Base-by-base conservation (phyloP, 2,888 invertebrate species). In the Ophion obscuratus region DNA sequence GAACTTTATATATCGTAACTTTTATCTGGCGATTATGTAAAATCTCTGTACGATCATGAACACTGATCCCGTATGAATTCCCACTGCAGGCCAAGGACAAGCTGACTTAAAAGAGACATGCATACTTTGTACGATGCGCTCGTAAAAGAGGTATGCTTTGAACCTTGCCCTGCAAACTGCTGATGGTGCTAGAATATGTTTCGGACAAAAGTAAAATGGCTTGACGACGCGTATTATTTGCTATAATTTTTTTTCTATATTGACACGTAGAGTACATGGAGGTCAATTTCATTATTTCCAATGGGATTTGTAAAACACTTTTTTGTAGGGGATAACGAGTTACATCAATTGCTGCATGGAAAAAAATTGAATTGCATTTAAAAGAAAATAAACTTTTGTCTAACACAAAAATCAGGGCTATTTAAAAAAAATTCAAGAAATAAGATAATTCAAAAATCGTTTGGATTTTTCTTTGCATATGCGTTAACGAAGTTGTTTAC, bases 1-100 rank as follows among this genome's bases (percentile, higher is more conserved):
- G 17, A 70, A 10, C n/a, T 20, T 53, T 27, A 53, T 70, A 70
- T 70, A 53, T n/a, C 70, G 24, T 53, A 53, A 70, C 53, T n/a
- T 24, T 70, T 70, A 70, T 70, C 70, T 53, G 27, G 53, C 31
- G 9, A 53, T 53, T 53, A 10, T 14, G 27, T 68, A n/a, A 3
- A n/a, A 70, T 27, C 70, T 70, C 27, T 17, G 27, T 70, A 31
- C 53, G 53, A 20, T 53, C 70, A 53, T 9, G 40, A 27, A 27
- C 70, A 70, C 53, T 17, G 14, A 17, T 5, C 4, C 17, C 53
- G 11, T 53, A 40, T 40, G 9, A 1, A 40, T 9, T 7, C 1
- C 7, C 40, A 40, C 40, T 40, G 40, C 40, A 44, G 44, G 20
- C 20, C 68, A 24, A 14, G 11, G 53, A 9, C 27, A 7, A 53